Evolutionary conservation across 2,888 invertebrate genomes (phyloP), one percentile per base, ranked within the genome.

Genomic region (Cerastis leucographa): DNA sequence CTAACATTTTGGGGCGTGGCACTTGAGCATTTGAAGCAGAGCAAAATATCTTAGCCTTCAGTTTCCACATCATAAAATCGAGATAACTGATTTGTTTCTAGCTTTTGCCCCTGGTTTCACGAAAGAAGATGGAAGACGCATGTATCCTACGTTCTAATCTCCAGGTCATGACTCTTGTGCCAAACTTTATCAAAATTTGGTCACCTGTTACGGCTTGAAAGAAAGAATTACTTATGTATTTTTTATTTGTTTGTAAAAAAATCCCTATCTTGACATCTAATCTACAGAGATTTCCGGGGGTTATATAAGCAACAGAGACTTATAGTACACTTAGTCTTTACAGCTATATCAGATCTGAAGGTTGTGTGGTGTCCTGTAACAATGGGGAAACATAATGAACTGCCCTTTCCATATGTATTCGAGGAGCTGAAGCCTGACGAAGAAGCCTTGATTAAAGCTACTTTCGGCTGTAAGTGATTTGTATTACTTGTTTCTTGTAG

Each of bases 341-440:
- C 35, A 19, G 12, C 35, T 61, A 22, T 61, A 22, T 61, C 35
- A 35, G 17, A 35, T 61, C 29, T 35, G 35, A 17, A 61, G 35
- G 35, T 61, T 61, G 61, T 61, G 59, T 35, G 9, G 29, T 29
- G 59, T 61, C 19, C 59, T 14, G 7, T 29, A 19, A 61, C 61
- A 61, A 35, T 61, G 35, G 61, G 11, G 6, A 25, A 35, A 61
- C 61, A 19, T 5, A 61, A 61, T 19, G 35, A 61, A 35, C 19
- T 61, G 5, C 61, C 61, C 9, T 61, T 61, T 35, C 61, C 61
- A 35, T 61, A 35, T 61, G 35, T 35, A 11, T 61, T 35, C 61
- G 65, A 76, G 42, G 78, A 78, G 2, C 59, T 78, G 22, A 59
- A 70, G 7, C 69, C 65, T 25, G 76, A 78, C 44, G 77, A 78